Percentiles rank a stretch among this genome's conserved stretches.
phyloP scores from a whole-genome alignment of 2,888 invertebrate genomes.

The Drymonia ruficornis region DNA sequence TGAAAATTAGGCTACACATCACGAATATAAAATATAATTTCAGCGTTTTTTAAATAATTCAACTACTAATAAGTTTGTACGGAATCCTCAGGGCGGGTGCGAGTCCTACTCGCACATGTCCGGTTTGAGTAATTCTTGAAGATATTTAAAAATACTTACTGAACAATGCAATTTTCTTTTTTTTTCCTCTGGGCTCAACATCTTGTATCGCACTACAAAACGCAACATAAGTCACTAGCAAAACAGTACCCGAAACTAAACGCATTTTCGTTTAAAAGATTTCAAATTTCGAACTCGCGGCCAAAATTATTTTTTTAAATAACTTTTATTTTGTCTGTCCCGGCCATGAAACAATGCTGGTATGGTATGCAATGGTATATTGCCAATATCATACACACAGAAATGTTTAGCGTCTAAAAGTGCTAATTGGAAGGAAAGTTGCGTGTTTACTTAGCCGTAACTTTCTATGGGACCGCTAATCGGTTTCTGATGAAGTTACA shows the following conservation, averaged over 20 bases:
- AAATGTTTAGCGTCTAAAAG: conserved; percentile 25
- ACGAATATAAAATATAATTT: no score
- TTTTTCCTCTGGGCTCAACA: conserved; percentile 68
- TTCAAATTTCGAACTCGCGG: conserved; percentile 1
- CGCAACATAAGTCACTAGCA: conserved; percentile 38
- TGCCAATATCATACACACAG: conserved; percentile 17
- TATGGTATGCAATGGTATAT: no score
- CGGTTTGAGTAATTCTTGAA: no score
- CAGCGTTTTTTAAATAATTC: no score
- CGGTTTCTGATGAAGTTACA: conserved; percentile 44
- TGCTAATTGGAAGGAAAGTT: conserved; percentile 55
- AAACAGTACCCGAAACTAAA: conserved; percentile 30
- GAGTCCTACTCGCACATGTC: no score
- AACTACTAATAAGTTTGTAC: no score
- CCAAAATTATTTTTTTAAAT: conserved; percentile 3
- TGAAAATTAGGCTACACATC: no score
- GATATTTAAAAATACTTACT: conserved; percentile 68
- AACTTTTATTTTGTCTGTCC: conserved; percentile 22
- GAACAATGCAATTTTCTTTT: conserved; percentile 70
- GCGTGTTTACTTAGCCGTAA: conserved; percentile 16
- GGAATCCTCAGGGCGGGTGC: no score
- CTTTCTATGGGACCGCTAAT: conserved; percentile 44
- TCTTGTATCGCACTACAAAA: conserved; percentile 44
- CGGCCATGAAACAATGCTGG: conserved; percentile 20
- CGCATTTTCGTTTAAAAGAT: conserved; percentile 35